Percentiles rank a stretch among this genome's conserved stretches.
phyloP scores from a whole-genome alignment of 2,113 vertebrate genomes.

The Gadus chalcogrammus region DNA sequence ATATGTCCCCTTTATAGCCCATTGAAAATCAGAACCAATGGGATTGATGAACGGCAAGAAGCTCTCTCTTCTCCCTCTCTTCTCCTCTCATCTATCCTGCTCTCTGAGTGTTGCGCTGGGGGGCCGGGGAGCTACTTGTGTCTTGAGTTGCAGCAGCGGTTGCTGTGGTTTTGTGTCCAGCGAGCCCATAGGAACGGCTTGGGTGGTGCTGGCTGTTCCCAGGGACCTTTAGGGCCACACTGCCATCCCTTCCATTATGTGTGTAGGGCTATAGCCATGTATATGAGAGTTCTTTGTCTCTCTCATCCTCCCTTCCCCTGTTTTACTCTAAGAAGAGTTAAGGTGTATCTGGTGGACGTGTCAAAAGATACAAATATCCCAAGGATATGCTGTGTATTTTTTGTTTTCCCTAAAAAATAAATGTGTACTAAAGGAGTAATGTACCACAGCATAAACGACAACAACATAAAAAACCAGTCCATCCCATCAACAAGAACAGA shows the following conservation, averaged over 20 bases:
- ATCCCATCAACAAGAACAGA: too few relatives aligned
- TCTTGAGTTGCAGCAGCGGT: conserved; percentile 42
- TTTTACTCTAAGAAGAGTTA: too few relatives aligned
- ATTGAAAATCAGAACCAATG: too few relatives aligned
- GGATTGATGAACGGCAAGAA: too few relatives aligned
- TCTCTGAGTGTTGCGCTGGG: background rate
- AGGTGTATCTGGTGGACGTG: too few relatives aligned
- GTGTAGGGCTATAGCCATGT: background rate
- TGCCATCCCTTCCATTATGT: conserved; percentile 10
- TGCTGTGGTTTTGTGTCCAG: conserved; percentile 47
- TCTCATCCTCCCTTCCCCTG: background rate
- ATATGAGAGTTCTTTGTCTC: background rate
- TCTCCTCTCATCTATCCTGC: background rate
- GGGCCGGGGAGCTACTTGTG: conserved; percentile 21
- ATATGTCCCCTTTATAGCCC: too few relatives aligned
- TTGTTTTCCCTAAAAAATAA: too few relatives aligned
- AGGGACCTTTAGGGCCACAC: conserved; percentile 31
- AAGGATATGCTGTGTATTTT: too few relatives aligned
- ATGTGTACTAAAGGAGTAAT: too few relatives aligned
- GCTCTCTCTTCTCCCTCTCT: conserved; percentile 3
- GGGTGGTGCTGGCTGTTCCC: conserved; percentile 12
- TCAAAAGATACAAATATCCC: too few relatives aligned
- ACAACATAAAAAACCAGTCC: too few relatives aligned
- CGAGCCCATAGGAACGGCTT: conserved; percentile 32
- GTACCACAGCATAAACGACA: too few relatives aligned